Percentiles rank a stretch among this genome's conserved stretches.
Conservation (phyloP, 2,888 invertebrate genomes). For the Sphecodes monilicornis region DNA sequence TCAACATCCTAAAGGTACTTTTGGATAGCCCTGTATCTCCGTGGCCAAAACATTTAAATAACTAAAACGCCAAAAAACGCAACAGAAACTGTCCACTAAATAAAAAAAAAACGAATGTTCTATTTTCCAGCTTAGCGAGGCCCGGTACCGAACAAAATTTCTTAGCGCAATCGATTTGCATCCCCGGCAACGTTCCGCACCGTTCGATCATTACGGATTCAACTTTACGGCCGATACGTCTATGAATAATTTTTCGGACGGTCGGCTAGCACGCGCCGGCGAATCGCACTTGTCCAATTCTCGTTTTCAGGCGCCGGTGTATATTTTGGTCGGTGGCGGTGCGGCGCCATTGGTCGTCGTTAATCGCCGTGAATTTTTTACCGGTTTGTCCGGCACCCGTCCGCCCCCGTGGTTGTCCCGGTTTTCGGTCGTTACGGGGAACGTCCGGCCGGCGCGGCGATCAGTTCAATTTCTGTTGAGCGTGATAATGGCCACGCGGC, state of each 20-base stretch:
- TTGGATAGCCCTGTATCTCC: too few relatives aligned
- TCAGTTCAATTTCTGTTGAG: conserved; percentile 43
- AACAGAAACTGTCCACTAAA: neutral
- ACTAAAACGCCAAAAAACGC: neutral
- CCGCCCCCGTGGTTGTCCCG: neutral
- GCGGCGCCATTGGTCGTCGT: conserved; percentile 12
- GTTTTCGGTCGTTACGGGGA: conserved; percentile 41
- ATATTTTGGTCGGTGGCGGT: conserved; percentile 12
- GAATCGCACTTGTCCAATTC: conserved; percentile 29
- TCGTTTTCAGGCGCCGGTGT: conserved; percentile 15
- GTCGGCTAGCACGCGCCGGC: conserved; percentile 8
- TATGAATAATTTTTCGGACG: conserved; percentile 42
- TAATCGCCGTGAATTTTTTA: conserved; percentile 45
- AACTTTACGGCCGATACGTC: conserved; percentile 32
- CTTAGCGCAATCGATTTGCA: neutral
- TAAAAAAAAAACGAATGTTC: neutral
- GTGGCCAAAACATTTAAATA: neutral
- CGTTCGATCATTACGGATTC: conserved; percentile 38
- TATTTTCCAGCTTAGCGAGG: neutral
- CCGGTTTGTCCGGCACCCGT: neutral
- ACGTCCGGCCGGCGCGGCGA: conserved; percentile 26
- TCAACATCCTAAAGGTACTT: too few relatives aligned
- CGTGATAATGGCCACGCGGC: conserved; percentile 33
- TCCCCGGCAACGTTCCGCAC: neutral
- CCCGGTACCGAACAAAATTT: neutral